A percentile compares a stretch with the other conserved stretches of the same genome.
Conservation (phyloP, 2,113 vertebrate genomes). For the Cyphomyrus discorhynchus region DNA sequence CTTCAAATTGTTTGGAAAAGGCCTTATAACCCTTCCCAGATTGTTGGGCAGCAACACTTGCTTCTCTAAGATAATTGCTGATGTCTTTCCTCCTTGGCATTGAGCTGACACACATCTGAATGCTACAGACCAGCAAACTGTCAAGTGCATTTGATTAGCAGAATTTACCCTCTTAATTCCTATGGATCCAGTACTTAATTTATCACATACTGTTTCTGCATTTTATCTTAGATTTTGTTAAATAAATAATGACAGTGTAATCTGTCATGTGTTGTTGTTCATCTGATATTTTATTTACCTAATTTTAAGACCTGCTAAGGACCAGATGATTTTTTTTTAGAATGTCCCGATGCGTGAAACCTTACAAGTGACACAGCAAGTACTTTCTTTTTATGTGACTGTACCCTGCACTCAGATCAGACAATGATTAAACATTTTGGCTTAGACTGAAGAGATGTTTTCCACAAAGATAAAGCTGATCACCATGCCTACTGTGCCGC, state of each 20-base stretch:
- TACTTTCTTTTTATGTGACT: neutral
- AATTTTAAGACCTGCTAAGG: neutral
- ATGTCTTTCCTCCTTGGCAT: neutral
- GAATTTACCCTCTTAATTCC: neutral
- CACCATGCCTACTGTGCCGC: neutral
- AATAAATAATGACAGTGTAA: neutral
- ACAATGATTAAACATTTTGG: neutral
- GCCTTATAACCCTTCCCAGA: neutral
- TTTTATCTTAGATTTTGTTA: neutral
- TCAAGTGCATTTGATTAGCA: neutral
- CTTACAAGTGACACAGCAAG: neutral
- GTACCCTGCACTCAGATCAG: neutral
- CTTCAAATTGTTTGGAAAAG: neutral
- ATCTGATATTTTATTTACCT: neutral
- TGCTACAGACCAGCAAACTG: neutral
- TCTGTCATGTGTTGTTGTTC: neutral
- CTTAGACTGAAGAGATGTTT: neutral
- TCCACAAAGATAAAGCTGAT: neutral
- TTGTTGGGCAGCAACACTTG: neutral
- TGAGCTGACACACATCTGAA: neutral
- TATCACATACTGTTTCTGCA: neutral
- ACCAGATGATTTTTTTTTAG: neutral
- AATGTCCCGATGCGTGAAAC: neutral
- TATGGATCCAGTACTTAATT: neutral
- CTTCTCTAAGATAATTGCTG: neutral